These are phyloP conservation scores for Tokudaia tokunoshimensis DNA, from an alignment of 2,797 vertebrate species.

Conservation along the genomic window DNA sequence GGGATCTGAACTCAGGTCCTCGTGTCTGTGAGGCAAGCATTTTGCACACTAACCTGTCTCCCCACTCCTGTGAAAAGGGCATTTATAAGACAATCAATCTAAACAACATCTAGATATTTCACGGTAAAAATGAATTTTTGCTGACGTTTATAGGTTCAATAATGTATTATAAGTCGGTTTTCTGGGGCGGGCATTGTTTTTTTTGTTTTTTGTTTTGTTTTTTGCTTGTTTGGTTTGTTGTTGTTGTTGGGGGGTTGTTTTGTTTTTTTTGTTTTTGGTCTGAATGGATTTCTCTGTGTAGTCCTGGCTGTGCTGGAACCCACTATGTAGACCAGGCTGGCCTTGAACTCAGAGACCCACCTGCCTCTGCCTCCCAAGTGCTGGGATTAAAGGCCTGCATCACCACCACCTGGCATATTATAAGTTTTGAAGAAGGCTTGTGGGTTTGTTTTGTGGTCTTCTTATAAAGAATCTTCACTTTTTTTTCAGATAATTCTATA, in stretches of 20 bases:
- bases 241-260: background rate
- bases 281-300: background rate
- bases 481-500: background rate
- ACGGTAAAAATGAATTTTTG: background rate
- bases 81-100: background rate
- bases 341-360: background rate
- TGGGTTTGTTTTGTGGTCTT: background rate
- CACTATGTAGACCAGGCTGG: background rate
- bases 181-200: background rate
- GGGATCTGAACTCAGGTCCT: background rate
- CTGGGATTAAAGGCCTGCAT: background rate
- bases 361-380: background rate
- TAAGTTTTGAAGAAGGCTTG: background rate
- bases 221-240: background rate
- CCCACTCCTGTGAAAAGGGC: background rate
- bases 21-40: background rate
- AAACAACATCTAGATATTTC: background rate
- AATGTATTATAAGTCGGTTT: background rate
- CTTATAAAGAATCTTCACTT: slow-evolving; percentile 10
- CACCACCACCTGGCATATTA: background rate
- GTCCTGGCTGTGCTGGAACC: background rate
- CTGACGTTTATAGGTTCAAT: background rate
- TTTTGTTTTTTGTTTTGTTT: background rate
- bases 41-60: background rate
- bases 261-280: background rate